Evolutionary conservation across 1,140 invertebrate species (phyloP), one percentile per base, ranked within the genome.

Genomic region (Gryllus bimaculatus): DNA sequence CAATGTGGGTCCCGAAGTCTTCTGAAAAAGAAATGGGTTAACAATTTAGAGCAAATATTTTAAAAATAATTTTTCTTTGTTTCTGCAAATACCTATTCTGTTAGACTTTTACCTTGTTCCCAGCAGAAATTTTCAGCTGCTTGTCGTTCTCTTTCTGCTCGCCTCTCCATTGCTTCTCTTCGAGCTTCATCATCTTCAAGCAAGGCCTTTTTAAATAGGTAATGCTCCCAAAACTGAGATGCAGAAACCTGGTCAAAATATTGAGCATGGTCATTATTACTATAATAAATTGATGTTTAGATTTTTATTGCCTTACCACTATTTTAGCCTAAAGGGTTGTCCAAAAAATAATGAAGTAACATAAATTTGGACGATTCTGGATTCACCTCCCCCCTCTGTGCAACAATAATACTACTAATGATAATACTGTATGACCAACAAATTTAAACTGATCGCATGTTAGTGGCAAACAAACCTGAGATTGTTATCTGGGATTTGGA

Each of bases 201-300:
- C 18, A 90, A 79, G 0, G 89, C 89, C 83, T 89, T 89, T 80
- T 88, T 88, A 84, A 90, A 90, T 73, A 90, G 83, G 82, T 90
- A 90, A 78, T 89, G 86, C 83, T 89, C 88, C 89, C 89, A 90
- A 82, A 90, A 90, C 73, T 88, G 82, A 0, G 87, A 85, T 80
- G 88, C 85, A 10, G 76, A 77, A 48, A 76, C 73, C 79, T 73
- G 73, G 26, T 74, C n/a, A 73, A 49, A 73, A 10, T 79, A 48
- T 20, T 54, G 49, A 77, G 20, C 15, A 7, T 47, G 26, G 26
- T 39, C 26, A 39, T 39, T 39, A 39, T 39, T 39, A 39, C 26
- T 2, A 39, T 5, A 39, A 39, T 39, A 39, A 39, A 5, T 39
- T 39, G 26, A 39, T 20, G 1, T 21, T 18, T 18, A 4, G n/a